A percentile compares a stretch with the other conserved stretches of the same genome.
Evolutionary conservation across 2,113 vertebrate species (phyloP).

Genomic region (Chaetodon trifascialis): DNA sequence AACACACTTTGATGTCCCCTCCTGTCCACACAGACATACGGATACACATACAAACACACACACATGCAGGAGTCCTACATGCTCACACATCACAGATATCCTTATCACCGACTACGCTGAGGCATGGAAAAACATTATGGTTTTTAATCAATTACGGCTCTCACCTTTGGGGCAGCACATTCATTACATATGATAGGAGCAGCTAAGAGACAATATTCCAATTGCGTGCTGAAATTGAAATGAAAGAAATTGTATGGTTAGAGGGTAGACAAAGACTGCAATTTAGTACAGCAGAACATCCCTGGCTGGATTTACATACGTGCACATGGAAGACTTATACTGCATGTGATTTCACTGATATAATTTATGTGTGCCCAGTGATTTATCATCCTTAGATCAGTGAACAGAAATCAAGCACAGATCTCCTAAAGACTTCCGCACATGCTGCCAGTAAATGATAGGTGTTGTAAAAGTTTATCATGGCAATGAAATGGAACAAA

Average conservation of each 20-base stretch:
- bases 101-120: constrained; percentile 57
- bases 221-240: constrained; percentile 80
- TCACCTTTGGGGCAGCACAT: constrained; percentile 83
- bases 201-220: constrained; percentile 81
- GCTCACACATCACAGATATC: constrained; percentile 53
- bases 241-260: constrained; percentile 78
- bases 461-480: constrained; percentile 81
- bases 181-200: constrained; percentile 81
- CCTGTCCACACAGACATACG: constrained; percentile 47
- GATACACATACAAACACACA: constrained; percentile 24
- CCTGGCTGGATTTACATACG: constrained; percentile 73
- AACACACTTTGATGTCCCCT: constrained; percentile 80
- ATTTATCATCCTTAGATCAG: constrained; percentile 78
- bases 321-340: constrained; percentile 55
- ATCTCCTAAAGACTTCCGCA: constrained; percentile 69
- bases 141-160: constrained; percentile 84
- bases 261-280: constrained; percentile 73
- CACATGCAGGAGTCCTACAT: neutral
- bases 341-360: constrained; percentile 69
- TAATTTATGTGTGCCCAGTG: constrained; percentile 66
- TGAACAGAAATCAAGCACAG: constrained; percentile 62
- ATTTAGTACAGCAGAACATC: constrained; percentile 70
- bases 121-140: constrained; percentile 79
- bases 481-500: constrained; percentile 75
- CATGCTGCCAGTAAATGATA: constrained; percentile 77